Percentiles rank a stretch among this genome's conserved stretches.
Evolutionary conservation across 2,797 vertebrate genomes (phyloP).

Genomic region (Hephaestus fuliginosus): DNA sequence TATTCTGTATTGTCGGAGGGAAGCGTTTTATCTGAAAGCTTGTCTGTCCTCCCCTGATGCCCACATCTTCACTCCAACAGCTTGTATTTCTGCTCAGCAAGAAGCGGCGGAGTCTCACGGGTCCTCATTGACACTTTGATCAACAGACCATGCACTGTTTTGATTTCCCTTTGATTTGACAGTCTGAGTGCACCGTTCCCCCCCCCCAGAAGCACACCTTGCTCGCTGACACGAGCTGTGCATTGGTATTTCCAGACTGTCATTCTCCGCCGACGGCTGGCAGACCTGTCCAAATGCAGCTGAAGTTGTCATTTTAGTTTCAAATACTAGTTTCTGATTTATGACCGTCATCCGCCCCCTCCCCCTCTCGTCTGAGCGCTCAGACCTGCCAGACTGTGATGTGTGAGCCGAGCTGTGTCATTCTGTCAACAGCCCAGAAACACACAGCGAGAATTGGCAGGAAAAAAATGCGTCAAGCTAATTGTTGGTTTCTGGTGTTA

Average conservation of each 20-base stretch:
- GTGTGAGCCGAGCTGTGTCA: constrained; percentile 50
- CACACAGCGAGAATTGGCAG: not conserved
- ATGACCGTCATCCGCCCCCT: constrained; percentile 29
- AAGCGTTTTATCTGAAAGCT: constrained; percentile 43
- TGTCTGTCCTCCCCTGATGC: constrained; percentile 39
- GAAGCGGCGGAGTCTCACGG: constrained; percentile 50
- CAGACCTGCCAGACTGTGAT: constrained; percentile 59
- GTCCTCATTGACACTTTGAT: constrained; percentile 71
- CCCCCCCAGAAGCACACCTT: constrained; percentile 45
- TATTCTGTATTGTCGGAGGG: constrained; percentile 18
- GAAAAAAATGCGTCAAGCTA: not conserved
- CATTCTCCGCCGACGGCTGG: constrained; percentile 38
- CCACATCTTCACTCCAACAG: constrained; percentile 47
- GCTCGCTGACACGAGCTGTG: constrained; percentile 52
- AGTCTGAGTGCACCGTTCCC: constrained; percentile 30
- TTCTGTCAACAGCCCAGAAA: constrained; percentile 42
- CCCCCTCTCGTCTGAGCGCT: constrained; percentile 22
- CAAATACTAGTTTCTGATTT: constrained; percentile 68
- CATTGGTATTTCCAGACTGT: constrained; percentile 65
- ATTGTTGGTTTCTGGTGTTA: constrained; percentile 11
- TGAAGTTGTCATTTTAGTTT: constrained; percentile 61
- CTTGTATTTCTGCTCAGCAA: constrained; percentile 57
- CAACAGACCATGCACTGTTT: constrained; percentile 66
- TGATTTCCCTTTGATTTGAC: constrained; percentile 77
- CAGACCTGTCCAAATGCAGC: constrained; percentile 50